Base-by-base conservation (phyloP, 2,113 vertebrate genomes). In the Neofelis nebulosa region DNA sequence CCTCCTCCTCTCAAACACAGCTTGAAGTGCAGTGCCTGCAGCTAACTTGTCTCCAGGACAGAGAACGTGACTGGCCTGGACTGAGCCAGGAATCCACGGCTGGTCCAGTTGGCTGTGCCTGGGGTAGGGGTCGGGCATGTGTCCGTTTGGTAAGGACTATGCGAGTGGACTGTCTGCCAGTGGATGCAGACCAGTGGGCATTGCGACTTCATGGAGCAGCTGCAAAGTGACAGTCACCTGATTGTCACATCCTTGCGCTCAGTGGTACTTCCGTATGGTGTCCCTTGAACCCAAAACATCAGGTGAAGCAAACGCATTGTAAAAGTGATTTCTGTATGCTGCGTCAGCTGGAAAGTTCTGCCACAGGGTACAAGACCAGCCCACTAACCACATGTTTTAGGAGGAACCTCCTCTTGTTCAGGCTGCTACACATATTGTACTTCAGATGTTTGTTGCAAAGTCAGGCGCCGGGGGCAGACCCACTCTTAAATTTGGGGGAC, bases 121-220 rank as follows among this genome's bases (percentile, higher is more conserved):
- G 14, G 33, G 50, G 55, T 10, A 41, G 13, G 45, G 52, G 33
- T 7, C 41, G 2, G 41, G 27, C 38, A 7, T 0, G 0, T 15
- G 57, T 90, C 61, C 18, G 33, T 15, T 81, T 1, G 3, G 21
- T 48, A 41, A 82, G 33, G 31, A 18, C 52, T 27, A 0, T 15
- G 21, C 19, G 0, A n/a, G 52, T 41, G 31, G 65, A 5, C 69
- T 73, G 61, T 45, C 21, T 23, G 3, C 66, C 78, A 87, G 7
- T 19, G 10, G 16, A 4, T 38, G 4, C 11, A 45, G 29, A 52
- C 25, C 33, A 23, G 11, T 6, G 9, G 38, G 15, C 23, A 50
- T 50, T 36, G 2, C 3, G 36, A 48, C 11, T 66, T 80, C 36
- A 38, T 1, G 4, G 21, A 38, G 27, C 31, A 57, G 29, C 31